Evolutionary conservation across 92 coral and sea anemone genomes (phyloP).

Genomic region (Phenganax subtilis): DNA sequence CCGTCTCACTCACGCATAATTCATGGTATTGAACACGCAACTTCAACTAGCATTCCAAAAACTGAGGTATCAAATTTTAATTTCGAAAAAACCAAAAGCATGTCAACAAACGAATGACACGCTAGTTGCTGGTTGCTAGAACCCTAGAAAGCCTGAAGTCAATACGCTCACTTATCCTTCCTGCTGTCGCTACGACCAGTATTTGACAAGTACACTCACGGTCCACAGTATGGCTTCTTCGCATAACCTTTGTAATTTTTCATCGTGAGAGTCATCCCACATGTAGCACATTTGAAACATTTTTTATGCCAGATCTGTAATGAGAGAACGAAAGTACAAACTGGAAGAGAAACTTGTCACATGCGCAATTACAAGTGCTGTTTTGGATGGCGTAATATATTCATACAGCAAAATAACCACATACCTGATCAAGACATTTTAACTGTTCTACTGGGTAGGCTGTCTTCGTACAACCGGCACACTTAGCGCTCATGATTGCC

Average conservation of each 20-base stretch:
- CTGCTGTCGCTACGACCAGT: neutral
- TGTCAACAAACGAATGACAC: too few relatives aligned
- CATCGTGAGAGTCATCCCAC: slow-evolving; percentile 86
- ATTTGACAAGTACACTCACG: slow-evolving; percentile 60
- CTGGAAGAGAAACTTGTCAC: neutral
- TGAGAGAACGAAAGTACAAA: neutral
- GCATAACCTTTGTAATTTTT: slow-evolving; percentile 91
- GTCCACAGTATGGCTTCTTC: slow-evolving; percentile 69
- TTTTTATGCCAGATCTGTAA: slow-evolving; percentile 83
- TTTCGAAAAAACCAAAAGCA: neutral
- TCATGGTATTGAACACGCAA: neutral
- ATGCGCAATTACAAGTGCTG: neutral
- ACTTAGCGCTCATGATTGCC: slow-evolving; percentile 71
- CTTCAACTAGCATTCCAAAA: neutral
- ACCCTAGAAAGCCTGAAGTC: too few relatives aligned
- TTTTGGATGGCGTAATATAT: neutral
- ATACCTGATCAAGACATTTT: slow-evolving; percentile 82
- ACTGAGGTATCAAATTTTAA: neutral
- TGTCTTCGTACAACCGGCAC: slow-evolving; percentile 77
- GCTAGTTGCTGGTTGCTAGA: too few relatives aligned
- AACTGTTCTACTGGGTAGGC: slow-evolving; percentile 96
- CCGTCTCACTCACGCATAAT: neutral
- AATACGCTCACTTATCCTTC: neutral
- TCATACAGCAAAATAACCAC: neutral
- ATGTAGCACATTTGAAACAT: slow-evolving; percentile 73